phyloP scores from a whole-genome alignment of 2,797 vertebrate species.

The Sebastes paucispinis region DNA sequence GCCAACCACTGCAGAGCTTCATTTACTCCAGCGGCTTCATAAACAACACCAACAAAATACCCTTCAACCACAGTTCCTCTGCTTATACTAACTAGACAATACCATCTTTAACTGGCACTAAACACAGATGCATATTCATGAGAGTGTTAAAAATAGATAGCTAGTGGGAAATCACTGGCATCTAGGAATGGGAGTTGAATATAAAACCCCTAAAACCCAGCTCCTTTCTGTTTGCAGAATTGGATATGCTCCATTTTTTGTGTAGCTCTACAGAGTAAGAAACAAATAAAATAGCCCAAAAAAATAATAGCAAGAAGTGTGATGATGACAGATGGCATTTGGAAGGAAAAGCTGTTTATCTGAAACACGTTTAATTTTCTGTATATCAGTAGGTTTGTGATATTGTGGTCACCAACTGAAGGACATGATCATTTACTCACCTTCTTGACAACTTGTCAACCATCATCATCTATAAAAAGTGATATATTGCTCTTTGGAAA shows the following conservation, averaged over 20 bases:
- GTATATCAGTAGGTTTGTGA: neutral
- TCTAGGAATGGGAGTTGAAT: neutral
- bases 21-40: neutral
- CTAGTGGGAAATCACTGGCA: neutral
- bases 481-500: neutral
- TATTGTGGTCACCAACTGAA: neutral
- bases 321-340: neutral
- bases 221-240: neutral
- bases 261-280: neutral
- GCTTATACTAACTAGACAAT: neutral
- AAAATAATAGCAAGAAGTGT: neutral
- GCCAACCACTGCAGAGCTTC: neutral
- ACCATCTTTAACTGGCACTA: neutral
- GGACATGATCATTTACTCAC: neutral
- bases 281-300: neutral
- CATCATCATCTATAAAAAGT: neutral
- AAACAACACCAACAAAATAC: neutral
- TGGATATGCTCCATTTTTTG: neutral
- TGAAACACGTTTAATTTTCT: too few relatives aligned
- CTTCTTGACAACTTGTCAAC: neutral
- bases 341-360: neutral
- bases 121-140: neutral
- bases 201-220: neutral
- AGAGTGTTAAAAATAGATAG: neutral
- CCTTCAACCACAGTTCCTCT: neutral